Conservation (phyloP, 2,113 vertebrate species). For the Callocephalon fimbriatum region DNA sequence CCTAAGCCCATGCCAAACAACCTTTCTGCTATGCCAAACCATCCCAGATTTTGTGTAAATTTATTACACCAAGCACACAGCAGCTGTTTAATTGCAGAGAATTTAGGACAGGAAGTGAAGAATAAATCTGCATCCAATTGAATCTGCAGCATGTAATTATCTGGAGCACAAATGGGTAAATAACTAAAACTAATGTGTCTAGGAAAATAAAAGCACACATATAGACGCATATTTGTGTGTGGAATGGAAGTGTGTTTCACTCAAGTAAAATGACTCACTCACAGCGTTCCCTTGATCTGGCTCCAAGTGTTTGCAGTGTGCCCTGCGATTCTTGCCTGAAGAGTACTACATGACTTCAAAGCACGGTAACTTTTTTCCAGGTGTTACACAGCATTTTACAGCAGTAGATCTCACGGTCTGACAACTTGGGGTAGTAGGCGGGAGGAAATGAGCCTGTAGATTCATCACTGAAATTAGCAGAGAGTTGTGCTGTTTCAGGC, state of each 20-base stretch:
- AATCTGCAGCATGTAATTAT: constrained; percentile 66
- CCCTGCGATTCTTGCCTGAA: background rate
- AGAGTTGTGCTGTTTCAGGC: background rate
- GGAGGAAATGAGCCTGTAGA: background rate
- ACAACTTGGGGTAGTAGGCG: background rate
- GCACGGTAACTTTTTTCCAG: background rate
- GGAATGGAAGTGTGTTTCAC: constrained; percentile 52
- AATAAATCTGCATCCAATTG: constrained; percentile 75
- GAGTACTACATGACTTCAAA: constrained; percentile 27
- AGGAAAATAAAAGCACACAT: constrained; percentile 74
- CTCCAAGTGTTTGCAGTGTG: constrained; percentile 35
- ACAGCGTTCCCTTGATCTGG: constrained; percentile 20
- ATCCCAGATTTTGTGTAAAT: constrained; percentile 71
- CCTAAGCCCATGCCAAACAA: constrained; percentile 34
- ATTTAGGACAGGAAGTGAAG: constrained; percentile 75
- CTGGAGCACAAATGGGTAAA: constrained; percentile 72
- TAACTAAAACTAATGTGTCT: constrained; percentile 75
- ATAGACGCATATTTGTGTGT: constrained; percentile 67
- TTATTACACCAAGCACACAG: constrained; percentile 70
- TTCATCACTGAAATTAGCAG: background rate
- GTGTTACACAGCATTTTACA: background rate
- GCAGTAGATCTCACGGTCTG: background rate
- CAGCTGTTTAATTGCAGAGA: constrained; percentile 73
- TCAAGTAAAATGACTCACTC: constrained; percentile 57
- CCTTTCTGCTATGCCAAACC: constrained; percentile 67